Evolutionary conservation across 2,888 invertebrate genomes (phyloP).

Genomic region (Pegoplata infirma): DNA sequence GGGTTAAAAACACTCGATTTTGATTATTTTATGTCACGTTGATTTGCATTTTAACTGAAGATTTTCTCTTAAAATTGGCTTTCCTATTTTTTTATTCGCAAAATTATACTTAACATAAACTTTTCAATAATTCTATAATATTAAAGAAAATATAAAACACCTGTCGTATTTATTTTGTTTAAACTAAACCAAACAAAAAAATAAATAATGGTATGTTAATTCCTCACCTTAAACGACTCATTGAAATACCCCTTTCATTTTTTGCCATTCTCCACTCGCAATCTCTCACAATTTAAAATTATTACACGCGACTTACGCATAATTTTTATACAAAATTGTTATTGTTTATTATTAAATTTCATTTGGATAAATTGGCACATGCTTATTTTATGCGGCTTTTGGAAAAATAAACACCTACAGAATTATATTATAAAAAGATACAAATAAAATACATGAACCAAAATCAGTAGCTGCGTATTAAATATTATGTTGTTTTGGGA

Average conservation of each 20-base stretch:
- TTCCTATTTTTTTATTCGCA: no score
- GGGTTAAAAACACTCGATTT: no score
- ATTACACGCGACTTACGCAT: conserved; percentile 10
- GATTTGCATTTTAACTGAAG: no score
- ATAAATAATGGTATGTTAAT: background rate
- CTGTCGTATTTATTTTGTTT: conserved; percentile 4
- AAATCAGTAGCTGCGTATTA: background rate
- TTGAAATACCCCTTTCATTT: background rate
- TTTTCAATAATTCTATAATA: background rate
- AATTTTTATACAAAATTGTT: background rate
- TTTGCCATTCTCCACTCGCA: background rate
- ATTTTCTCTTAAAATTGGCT: no score
- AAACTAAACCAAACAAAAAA: background rate
- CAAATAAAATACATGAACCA: background rate
- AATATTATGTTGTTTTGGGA: background rate
- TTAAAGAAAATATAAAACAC: conserved; percentile 45
- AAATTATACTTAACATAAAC: background rate
- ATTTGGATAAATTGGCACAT: conserved; percentile 14
- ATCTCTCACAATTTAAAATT: background rate
- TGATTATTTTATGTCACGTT: no score
- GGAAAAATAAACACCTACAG: background rate
- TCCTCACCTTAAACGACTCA: background rate
- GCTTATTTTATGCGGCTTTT: conserved; percentile 1
- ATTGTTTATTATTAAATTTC: background rate
- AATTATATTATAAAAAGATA: background rate